Evolutionary conservation across 1,140 invertebrate genomes (phyloP), one percentile per base, ranked within the genome.

Genomic region (Drosophila tropicalis): DNA sequence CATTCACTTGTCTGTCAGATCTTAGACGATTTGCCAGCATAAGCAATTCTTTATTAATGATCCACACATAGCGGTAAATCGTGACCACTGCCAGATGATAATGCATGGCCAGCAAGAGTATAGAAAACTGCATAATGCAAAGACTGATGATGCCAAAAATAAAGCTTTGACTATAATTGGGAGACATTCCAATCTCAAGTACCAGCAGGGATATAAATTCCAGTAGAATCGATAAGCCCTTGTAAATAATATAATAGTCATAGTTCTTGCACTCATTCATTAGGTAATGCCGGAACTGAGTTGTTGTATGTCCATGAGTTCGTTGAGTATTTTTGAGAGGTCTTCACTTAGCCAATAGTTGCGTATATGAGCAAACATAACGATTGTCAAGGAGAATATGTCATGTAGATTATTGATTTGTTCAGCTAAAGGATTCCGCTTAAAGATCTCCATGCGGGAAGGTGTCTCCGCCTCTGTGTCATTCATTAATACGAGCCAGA

Each of bases 41-140:
- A 4, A 74, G 41, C 1, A 80, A 44, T 15, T 80, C 17, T 0
- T 36, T 34, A 54, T 80, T 77, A 2, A 80, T 62, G 3, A 55
- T 55, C 75, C 78, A 77, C 7, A 77, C 15, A 13, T 34, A 67
- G 1, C 75, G 70, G 44, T 80, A 77, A 17, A 74, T 67, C 1
- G 41, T 58, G 1, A 70, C 13, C 6, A 80, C 41, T 5, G 25
- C 29, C 19, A 79, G 22, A 51, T 79, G 70, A 10, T 66, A 79
- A 10, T 73, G 77, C 54, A 64, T 66, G 6, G 62, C 32, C 12
- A 66, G 25, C 5, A 79, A 22, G 0, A 67, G 29, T 0, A 67
- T 51, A 1, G 63, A 13, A 1, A 29, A 5, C 15, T 65, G 13
- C 1, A 25, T 3, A 32, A 22, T 3, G 5, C 44, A 41, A 2